Base-by-base conservation (phyloP, 2,113 vertebrate genomes). In the Cyprinodon brontotheroides region DNA sequence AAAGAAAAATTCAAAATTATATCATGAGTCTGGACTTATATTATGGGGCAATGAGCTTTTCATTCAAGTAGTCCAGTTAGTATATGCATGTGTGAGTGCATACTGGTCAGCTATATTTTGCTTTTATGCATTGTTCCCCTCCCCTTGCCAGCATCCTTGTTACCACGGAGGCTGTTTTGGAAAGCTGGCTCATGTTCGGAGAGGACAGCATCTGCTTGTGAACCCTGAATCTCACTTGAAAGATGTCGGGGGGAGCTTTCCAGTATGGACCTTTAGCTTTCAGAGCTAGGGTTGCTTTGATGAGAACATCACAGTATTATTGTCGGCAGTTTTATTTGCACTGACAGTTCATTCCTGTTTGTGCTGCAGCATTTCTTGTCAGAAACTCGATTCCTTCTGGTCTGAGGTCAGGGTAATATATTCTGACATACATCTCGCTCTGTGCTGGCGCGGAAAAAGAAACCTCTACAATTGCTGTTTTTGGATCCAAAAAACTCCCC, bases 81-180 rank as follows among this genome's bases (percentile, higher is more conserved):
- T 29, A 36, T 14, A 36, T 71, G 69, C 20, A 60, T 20, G 22
- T 20, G 14, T 36, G 50, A 40, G 38, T 22, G 17, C 48, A 15
- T 29, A 53, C 20, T 60, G 53, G 37, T 39, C 50, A 59, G 4
- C 9, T 41, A 20, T 60, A 13, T 41, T 14, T 9, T 43, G 39
- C 12, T 11, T 1, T 22, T 38, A 17, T 50, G 50, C 38, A 70
- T 38, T 57, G 1, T 0, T 43, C 7, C 20, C 15, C 13, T 79
- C 75, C 63, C 63, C 6, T 7, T 74, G 77, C 66, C 63, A 74
- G 80, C 77, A 70, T 87, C 86, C 83, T 89, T 78, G 88, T 93
- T 93, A 80, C 92, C 84, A 90, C 64, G 86, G 87, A 90, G 86
- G 82, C 83, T 90, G 87, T 93, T 93, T 88, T 92, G 92, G 92